Base-by-base conservation (phyloP, 30 jellyfish, hydroid and myxozoan genomes). In the Aurelia sp. region DNA sequence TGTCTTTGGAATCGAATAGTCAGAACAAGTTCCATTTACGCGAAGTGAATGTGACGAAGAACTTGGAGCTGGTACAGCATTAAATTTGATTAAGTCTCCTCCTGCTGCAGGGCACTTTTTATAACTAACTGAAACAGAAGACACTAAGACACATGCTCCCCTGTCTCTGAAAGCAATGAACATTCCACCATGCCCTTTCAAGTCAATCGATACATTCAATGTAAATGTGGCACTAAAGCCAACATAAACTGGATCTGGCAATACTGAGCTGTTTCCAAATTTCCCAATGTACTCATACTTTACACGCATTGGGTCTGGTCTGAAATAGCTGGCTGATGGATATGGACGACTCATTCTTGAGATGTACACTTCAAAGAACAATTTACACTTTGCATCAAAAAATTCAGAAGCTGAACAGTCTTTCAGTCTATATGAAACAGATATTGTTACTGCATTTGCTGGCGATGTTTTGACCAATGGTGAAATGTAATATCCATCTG, bases 51-150 rank as follows among this genome's bases (percentile, higher is more conserved):
- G 67, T 3, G 67, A 66, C 0, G 70, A 4, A 12, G 85, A 13
- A 47, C 61, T 73, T 16, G 96, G 96, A 1, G 96, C 85, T 18
- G 89, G 58, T 16, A 66, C 20, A 4, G 67, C 70, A 22, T 69
- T 63, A 50, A 79, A 88, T 11, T 71, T 13, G 62, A 78, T 31
- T 12, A 77, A 73, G 23, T 78, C 78, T 7, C 87, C 93, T 37
- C 86, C 80, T 23, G 13, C 33, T 33, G 84, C 22, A 3, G 94
- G 98, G 68, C 98, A 91, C 1, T 41, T 48, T 17, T 22, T 18
- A 67, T 91, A 91, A 30, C 19, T 23, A 10, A 71, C 63, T 9
- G 23, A 15, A 3, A 76, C 3, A 66, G 66, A 21, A 4, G 0
- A 0, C 55, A 88, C 67, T 0, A 0, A 33, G 11, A 84, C 92